Conservation (phyloP, 2,888 invertebrate genomes). For the Piscicola geometra region DNA sequence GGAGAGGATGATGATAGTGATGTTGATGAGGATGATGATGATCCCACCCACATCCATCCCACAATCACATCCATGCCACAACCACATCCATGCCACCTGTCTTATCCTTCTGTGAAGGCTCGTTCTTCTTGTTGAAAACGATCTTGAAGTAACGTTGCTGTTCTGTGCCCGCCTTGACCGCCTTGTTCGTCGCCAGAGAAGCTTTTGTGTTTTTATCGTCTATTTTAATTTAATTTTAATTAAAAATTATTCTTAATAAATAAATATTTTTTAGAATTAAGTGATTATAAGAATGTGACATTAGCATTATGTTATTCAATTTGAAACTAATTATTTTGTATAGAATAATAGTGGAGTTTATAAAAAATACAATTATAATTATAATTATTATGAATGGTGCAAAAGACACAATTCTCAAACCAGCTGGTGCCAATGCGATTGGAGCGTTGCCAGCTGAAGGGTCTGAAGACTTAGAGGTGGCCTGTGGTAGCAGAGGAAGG, state of each 20-base stretch:
- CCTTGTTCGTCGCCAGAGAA: conserved; percentile 4
- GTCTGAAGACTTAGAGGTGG: neutral
- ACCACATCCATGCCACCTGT: neutral
- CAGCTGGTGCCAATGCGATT: neutral
- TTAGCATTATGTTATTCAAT: too few species aligned
- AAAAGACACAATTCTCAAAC: neutral
- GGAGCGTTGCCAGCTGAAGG: neutral
- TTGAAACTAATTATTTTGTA: too few species aligned
- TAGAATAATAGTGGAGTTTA: too few species aligned
- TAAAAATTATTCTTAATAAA: too few species aligned
- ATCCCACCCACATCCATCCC: neutral
- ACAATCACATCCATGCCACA: neutral
- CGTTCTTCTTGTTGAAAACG: conserved; percentile 66
- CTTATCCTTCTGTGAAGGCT: neutral
- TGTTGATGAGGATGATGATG: conserved; percentile 19
- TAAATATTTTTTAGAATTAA: too few species aligned
- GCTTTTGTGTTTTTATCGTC: too few species aligned
- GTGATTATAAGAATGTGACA: too few species aligned
- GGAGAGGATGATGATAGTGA: conserved; percentile 7
- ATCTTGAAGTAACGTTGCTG: conserved; percentile 83
- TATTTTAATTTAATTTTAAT: too few species aligned
- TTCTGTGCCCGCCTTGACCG: conserved; percentile 29
- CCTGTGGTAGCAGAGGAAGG: too few species aligned
- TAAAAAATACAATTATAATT: too few species aligned
- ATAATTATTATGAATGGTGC: neutral